Evolutionary conservation across 2,888 invertebrate species (phyloP).

Genomic region (Pheosia tremula): DNA sequence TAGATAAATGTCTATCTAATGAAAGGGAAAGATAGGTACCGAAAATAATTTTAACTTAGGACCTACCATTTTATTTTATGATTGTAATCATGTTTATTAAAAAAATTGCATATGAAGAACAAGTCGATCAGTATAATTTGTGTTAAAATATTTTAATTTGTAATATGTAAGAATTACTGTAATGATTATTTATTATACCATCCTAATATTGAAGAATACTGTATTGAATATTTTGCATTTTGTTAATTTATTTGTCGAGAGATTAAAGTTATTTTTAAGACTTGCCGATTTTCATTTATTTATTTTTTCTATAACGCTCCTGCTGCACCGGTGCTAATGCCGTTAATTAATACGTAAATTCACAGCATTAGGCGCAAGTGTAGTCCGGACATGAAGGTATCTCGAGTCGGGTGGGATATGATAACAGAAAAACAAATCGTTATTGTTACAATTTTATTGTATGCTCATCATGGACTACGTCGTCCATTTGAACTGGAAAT

Average conservation of each 20-base stretch:
- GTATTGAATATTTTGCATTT: slow-evolving; percentile 67
- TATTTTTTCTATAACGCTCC: too few relatives aligned
- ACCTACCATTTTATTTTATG: slow-evolving; percentile 58
- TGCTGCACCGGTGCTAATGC: too few relatives aligned
- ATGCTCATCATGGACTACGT: slow-evolving; percentile 71
- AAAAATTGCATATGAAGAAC: slow-evolving; percentile 55
- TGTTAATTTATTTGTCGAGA: slow-evolving; percentile 82
- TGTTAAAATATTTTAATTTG: slow-evolving; percentile 61
- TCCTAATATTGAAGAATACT: slow-evolving; percentile 64
- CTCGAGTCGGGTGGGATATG: background rate
- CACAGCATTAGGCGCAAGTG: too few relatives aligned
- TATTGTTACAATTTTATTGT: slow-evolving; percentile 52
- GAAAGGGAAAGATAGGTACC: slow-evolving; percentile 38
- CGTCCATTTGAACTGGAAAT: slow-evolving; percentile 73
- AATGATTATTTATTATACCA: slow-evolving; percentile 70
- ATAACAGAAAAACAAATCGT: background rate
- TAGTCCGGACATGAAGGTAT: background rate
- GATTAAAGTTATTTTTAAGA: slow-evolving; percentile 81
- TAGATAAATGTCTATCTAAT: slow-evolving; percentile 30
- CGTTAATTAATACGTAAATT: too few relatives aligned
- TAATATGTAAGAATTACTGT: slow-evolving; percentile 54
- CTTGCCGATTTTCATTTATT: slow-evolving; percentile 37
- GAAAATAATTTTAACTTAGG: slow-evolving; percentile 58
- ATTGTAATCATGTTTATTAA: slow-evolving; percentile 56
- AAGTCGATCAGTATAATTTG: slow-evolving; percentile 59